Base-by-base conservation (phyloP, 2,888 invertebrate species). In the Nematopogon swammerdamellus region DNA sequence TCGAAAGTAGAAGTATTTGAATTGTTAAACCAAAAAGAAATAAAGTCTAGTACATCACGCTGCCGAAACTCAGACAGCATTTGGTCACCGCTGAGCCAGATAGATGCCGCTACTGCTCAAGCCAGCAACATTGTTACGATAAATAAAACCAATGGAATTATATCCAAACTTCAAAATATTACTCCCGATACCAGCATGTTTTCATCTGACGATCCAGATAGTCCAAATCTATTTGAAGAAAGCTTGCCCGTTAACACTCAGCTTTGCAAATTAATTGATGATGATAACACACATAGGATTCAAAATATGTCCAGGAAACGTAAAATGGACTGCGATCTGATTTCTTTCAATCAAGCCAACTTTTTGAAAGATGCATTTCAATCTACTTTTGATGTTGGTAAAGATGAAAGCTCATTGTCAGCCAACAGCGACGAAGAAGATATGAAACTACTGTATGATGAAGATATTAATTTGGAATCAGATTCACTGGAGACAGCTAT, bases 191-290 rank as follows among this genome's bases (percentile, higher is more conserved):
- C 70, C 29, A 77, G 75, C 58, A 58, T 77, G 30, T 75, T 77
- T 63, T 75, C 76, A 30, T 71, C 71, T 4, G 79, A 80, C 47
- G 43, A 52, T 18, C 74, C 70, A 36, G 73, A 76, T 48, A 80
- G 77, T 64, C 80, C 82, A 2, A 82, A 75, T 63, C 60, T 84
- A 46, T 85, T 85, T 60, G 82, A 80, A 55, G 85, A 85, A 46
- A 85, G 83, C 58, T 65, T 85, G 36, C 72, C 77, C 25, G 56
- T 83, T 44, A 81, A 84, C 55, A 67, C 72, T 44, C 72, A 82
- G 59, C 63, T 81, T 14, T 76, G 72, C 56, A 72, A 79, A 53
- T 61, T 80, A 25, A 60, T 81, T 17, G 74, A 81, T 47, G 73
- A 65, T 56, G 70, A 65, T 51, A 25, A 19, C 6, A 4, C 55